These are phyloP conservation scores for Artemia sinica DNA, from an alignment of 2,888 invertebrate genomes.

Conservation along the genomic window DNA sequence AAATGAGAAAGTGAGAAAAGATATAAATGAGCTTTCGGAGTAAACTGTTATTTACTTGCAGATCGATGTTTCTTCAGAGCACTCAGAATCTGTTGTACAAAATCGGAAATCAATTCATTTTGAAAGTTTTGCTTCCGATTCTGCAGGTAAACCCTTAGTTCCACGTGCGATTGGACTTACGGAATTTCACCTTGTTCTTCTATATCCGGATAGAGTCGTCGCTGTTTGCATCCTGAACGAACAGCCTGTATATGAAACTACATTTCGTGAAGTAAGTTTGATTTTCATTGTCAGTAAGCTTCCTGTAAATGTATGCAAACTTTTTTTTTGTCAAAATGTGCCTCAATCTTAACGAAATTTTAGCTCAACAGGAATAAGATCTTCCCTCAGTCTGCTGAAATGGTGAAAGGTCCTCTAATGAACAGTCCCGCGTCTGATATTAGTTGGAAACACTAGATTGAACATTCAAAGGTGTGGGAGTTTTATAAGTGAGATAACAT, in stretches of 20 bases:
- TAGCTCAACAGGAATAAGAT: too few relatives aligned
- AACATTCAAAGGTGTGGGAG: too few relatives aligned
- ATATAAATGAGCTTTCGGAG: neutral
- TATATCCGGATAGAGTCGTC: slow-evolving; percentile 64
- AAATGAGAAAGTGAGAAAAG: too few relatives aligned
- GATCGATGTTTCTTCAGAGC: slow-evolving; percentile 20
- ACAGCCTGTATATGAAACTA: slow-evolving; percentile 67
- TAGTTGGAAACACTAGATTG: too few relatives aligned
- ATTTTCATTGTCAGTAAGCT: too few relatives aligned
- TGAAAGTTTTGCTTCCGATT: neutral
- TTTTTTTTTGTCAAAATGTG: too few relatives aligned
- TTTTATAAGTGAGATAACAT: too few relatives aligned
- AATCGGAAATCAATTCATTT: slow-evolving; percentile 24
- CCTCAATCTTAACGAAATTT: too few relatives aligned
- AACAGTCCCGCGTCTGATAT: too few relatives aligned
- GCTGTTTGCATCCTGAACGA: slow-evolving; percentile 69
- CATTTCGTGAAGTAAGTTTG: slow-evolving; percentile 44
- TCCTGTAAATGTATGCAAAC: too few relatives aligned
- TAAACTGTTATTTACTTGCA: neutral
- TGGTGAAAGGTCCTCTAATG: too few relatives aligned
- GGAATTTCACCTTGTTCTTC: slow-evolving; percentile 70
- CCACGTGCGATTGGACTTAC: slow-evolving; percentile 63
- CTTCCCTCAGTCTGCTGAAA: too few relatives aligned
- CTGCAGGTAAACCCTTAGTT: slow-evolving; percentile 18
- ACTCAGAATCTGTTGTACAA: slow-evolving; percentile 24